Conservation (phyloP, 2,797 vertebrate genomes). For the Cirrhinus molitorella region DNA sequence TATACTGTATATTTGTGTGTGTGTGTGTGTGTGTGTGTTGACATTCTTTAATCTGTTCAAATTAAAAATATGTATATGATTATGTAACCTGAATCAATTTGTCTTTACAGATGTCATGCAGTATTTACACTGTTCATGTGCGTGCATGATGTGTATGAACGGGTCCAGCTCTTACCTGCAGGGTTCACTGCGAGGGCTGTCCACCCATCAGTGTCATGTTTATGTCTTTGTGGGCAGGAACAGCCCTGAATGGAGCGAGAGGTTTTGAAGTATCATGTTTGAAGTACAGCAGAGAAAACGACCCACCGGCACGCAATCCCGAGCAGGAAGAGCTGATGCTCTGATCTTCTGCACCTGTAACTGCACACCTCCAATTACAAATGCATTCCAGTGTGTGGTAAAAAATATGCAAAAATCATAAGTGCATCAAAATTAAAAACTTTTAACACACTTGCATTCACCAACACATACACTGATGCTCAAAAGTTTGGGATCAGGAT, state of each 20-base stretch:
- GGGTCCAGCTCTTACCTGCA: not conserved
- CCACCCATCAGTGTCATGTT: slow-evolving; percentile 22
- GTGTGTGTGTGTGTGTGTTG: not conserved
- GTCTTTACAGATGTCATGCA: not conserved
- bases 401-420: not conserved
- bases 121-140: not conserved
- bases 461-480: too few species aligned
- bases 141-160: not conserved
- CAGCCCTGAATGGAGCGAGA: slow-evolving; percentile 47
- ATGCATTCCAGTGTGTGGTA: not conserved
- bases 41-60: not conserved
- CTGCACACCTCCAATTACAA: slow-evolving; percentile 37
- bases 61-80: not conserved
- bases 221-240: slow-evolving; percentile 40
- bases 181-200: slow-evolving; percentile 1
- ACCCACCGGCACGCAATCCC: slow-evolving; percentile 54
- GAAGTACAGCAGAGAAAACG: slow-evolving; percentile 55
- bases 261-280: slow-evolving; percentile 58
- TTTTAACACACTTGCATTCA: not conserved
- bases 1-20: too few species aligned
- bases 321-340: slow-evolving; percentile 43
- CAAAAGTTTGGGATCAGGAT: too few species aligned
- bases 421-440: not conserved
- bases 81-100: not conserved
- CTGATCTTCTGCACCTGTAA: slow-evolving; percentile 45